These are phyloP conservation scores for Agapostemon virescens DNA, from an alignment of 2,888 invertebrate species.

Conservation along the genomic window DNA sequence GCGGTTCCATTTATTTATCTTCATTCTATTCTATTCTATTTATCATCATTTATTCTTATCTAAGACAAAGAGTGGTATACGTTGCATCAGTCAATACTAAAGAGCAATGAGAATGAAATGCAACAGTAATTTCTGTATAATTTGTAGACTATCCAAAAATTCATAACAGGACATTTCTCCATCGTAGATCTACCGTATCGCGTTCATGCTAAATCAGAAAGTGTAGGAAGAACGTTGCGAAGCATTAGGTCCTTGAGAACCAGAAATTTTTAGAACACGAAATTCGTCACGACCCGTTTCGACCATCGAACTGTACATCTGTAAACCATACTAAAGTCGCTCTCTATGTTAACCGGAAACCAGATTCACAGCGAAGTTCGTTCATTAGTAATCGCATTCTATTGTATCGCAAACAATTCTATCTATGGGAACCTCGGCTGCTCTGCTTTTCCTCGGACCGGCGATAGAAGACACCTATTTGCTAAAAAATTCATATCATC, in stretches of 20 bases:
- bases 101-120: background rate
- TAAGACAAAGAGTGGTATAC: no score
- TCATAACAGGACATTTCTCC: background rate
- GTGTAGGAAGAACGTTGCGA: background rate
- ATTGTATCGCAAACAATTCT: background rate
- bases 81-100: background rate
- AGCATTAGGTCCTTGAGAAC: background rate
- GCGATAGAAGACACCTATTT: background rate
- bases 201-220: background rate
- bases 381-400: background rate
- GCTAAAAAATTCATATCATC: background rate
- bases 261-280: background rate
- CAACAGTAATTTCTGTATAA: background rate
- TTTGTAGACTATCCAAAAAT: background rate
- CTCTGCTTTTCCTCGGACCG: background rate
- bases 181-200: background rate
- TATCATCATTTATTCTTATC: no score
- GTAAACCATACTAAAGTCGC: background rate
- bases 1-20: background rate
- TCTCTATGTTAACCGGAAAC: background rate
- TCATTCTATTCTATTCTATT: no score
- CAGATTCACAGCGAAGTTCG: background rate
- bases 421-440: background rate
- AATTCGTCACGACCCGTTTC: background rate
- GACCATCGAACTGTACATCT: background rate